phyloP scores from a whole-genome alignment of 2,113 vertebrate genomes.

The Melanerpes aurifrons region DNA sequence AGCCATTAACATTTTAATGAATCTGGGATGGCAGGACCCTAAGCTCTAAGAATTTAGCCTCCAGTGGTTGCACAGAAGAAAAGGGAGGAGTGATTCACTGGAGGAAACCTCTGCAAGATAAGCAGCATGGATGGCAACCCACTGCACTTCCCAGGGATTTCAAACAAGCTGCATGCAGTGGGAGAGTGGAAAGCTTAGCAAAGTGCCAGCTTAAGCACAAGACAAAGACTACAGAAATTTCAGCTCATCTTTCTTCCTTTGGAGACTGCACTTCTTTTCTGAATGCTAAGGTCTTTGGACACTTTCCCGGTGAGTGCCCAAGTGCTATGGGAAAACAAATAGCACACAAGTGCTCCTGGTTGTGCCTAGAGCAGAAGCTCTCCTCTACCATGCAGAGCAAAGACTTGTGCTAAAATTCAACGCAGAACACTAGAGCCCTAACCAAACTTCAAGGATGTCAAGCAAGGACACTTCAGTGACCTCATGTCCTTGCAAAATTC shows the following conservation, averaged over 20 bases:
- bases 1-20: slow-evolving; percentile 36
- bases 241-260: not conserved
- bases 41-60: slow-evolving; percentile 8
- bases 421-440: not conserved
- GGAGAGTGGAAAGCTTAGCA: not conserved
- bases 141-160: not conserved
- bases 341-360: not conserved
- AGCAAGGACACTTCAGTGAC: not conserved
- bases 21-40: not conserved
- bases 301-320: not conserved
- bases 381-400: not conserved
- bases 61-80: not conserved
- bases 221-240: not conserved
- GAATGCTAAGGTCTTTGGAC: not conserved
- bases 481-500: not conserved
- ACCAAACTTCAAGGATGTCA: not conserved
- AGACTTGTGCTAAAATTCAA: not conserved
- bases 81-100: not conserved
- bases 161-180: not conserved
- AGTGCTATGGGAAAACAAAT: not conserved
- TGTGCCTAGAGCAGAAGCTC: not conserved
- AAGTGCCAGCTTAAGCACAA: not conserved
- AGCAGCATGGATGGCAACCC: not conserved
- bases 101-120: not conserved
- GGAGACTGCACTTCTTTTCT: not conserved